Base-by-base conservation (phyloP, 2,797 vertebrate genomes). In the Tangara arthus region DNA sequence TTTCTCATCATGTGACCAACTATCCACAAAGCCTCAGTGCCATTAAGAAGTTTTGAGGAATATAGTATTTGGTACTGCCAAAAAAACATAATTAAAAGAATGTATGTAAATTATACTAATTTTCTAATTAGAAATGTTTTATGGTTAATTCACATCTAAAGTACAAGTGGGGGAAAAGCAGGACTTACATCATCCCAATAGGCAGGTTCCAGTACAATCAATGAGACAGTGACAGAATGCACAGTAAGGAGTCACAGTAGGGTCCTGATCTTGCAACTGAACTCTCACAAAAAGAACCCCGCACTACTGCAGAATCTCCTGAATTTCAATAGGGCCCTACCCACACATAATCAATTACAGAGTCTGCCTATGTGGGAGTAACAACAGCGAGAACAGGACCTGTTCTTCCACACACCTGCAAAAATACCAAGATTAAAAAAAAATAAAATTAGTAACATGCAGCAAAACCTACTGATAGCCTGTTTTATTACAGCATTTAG, bases 21-120 rank as follows among this genome's bases (percentile, higher is more conserved):
- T 96, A 96, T 96, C 95, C 94, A 96, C 85, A 97, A 95, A 94
- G 94, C 56, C 91, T 96, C 93, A 93, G 94, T 84, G 94, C 93
- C 94, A 94, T 94, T 96, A 94, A 94, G 94, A 88, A 93, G 93
- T 91, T 95, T 94, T 96, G 96, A 94, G 92, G 95, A 95, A 95
- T 95, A 96, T 76, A 96, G 88, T 94, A 95, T 96, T 94, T 97
- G 95, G 79, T 94, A 96, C 95, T 97, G 96, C 94, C 95, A 97
- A 94, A 85, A 97, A 96, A 97, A 96, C 82, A 96, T 93, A 96
- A 96, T 96, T 94, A 94, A 94, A 96, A 96, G 87, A 96, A 95
- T 39, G 70, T 44, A 96, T 88, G 94, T 96, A 90, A 96, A 96
- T 96, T 1, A 95, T 56, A 91, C 35, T 90, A 17, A 88, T 92